These are phyloP conservation scores for Rapana venosa DNA, from an alignment of 2,888 invertebrate species.

Conservation along the genomic window DNA sequence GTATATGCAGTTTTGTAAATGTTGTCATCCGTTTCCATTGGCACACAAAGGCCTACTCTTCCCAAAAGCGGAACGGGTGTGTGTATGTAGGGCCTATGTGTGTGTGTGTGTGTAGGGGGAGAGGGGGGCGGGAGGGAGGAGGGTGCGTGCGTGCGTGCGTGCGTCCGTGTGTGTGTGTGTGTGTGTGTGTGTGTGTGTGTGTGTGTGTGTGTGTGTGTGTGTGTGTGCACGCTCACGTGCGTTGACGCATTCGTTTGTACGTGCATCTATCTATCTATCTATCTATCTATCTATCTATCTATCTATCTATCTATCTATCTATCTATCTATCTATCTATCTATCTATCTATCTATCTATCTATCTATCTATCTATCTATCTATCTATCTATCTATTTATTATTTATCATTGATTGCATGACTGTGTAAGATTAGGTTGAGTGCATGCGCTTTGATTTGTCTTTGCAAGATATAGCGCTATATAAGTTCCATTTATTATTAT, in stretches of 20 bases:
- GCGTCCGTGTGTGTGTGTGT: neutral
- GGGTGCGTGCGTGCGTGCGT: neutral
- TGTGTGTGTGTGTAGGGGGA: constrained; percentile 8
- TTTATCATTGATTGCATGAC: too few relatives aligned
- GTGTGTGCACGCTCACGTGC: neutral
- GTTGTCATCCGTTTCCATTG: too few relatives aligned
- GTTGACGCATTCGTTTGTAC: too few relatives aligned
- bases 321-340: neutral
- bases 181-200: neutral
- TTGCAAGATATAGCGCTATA: too few relatives aligned
- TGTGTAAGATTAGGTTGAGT: too few relatives aligned
- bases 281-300: neutral
- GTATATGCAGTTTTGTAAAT: too few relatives aligned
- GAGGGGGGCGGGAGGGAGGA: neutral
- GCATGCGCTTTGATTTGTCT: too few relatives aligned
- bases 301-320: neutral
- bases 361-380: neutral
- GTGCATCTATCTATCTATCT: neutral
- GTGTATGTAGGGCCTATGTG: too few relatives aligned
- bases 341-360: neutral
- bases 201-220: neutral
- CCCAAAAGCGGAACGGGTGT: too few relatives aligned
- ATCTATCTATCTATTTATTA: too few relatives aligned
- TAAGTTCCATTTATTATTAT: too few relatives aligned
- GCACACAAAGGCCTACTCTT: too few relatives aligned